Base-by-base conservation (phyloP, 1,140 invertebrate genomes). In the Caenorhabditis remanei region DNA sequence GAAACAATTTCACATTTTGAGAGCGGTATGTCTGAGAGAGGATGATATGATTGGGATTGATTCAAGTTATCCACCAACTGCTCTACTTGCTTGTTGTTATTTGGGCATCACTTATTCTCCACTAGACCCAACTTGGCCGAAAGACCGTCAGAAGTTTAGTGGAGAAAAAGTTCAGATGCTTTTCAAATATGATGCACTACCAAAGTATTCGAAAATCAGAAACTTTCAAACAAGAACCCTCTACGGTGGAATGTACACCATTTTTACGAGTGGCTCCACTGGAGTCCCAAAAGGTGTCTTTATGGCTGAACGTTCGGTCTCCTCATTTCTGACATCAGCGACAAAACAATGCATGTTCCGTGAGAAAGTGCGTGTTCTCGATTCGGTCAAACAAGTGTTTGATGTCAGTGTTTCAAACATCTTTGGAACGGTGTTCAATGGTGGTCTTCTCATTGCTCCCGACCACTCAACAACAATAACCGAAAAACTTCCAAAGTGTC, bases 211-310 rank as follows among this genome's bases (percentile, higher is more conserved):
- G 46, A 79, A 79, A 24, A 7, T 50, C 11, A n/a, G 71, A 79
- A 79, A 21, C 9, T 79, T 50, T n/a, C 8, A 48, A 50, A 50
- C n/a, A 9, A 50, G 71, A 50, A 79, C 71, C n/a, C 19, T 24
- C 8, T 79, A 21, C 41, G 71, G 46, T 5, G n/a, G 46, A 21
- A 79, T 79, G 3, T 91, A 91, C 63, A 83, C 90, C 3, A 87
- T 91, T 32, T 90, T 86, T 53, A 91, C 90, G 9, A 90, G 89
- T 85, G 90, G 90, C 3, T 90, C 90, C 41, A 91, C 90, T 19
- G 90, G 90, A 11, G 63, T 48, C 9, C 91, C 90, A 2, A 91
- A 91, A 87, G 89, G 84, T 32, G 90, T 91, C 32, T 58, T 63
- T 19, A 85, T 91, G 21, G 55, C 61, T 7, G 85, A 90, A 40